These are phyloP conservation scores for Muscicapa comitata DNA, from an alignment of 2,797 vertebrate species.

Conservation along the genomic window DNA sequence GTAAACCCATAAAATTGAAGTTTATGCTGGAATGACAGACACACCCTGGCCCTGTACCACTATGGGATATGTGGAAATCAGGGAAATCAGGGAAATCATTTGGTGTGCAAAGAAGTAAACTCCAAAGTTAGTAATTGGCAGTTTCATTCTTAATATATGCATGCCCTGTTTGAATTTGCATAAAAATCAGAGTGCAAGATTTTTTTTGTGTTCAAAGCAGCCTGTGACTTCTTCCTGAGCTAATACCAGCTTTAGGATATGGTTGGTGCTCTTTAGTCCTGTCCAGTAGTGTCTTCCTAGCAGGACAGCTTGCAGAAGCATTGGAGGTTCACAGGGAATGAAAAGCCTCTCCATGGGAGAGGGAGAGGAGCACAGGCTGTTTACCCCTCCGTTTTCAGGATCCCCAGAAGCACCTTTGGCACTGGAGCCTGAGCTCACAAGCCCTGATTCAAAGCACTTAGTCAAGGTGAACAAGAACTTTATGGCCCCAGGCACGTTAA, in stretches of 20 bases:
- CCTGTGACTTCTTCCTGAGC: not conserved
- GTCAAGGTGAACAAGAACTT: not conserved
- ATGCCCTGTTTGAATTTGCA: not conserved
- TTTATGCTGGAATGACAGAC: conserved; percentile 37
- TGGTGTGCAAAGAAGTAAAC: not conserved
- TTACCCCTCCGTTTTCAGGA: not conserved
- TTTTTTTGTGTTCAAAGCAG: not conserved
- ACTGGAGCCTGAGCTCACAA: not conserved
- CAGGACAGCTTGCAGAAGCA: not conserved
- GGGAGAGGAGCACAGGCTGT: not conserved
- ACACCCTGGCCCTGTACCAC: conserved; percentile 31
- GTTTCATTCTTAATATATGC: not conserved
- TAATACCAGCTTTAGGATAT: not conserved
- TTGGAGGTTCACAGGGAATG: not conserved
- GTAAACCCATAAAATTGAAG: conserved; percentile 60
- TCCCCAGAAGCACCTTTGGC: not conserved
- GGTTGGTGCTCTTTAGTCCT: not conserved
- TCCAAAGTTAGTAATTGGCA: not conserved
- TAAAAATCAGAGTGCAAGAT: not conserved
- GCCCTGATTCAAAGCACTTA: not conserved
- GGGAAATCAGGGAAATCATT: not conserved
- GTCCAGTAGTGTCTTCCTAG: not conserved
- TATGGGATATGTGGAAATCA: not conserved
- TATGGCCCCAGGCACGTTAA: not conserved
- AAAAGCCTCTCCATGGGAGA: not conserved